Evolutionary conservation across 2,888 invertebrate genomes (phyloP), one percentile per base, ranked within the genome.

Genomic region (Archips crataeganus): DNA sequence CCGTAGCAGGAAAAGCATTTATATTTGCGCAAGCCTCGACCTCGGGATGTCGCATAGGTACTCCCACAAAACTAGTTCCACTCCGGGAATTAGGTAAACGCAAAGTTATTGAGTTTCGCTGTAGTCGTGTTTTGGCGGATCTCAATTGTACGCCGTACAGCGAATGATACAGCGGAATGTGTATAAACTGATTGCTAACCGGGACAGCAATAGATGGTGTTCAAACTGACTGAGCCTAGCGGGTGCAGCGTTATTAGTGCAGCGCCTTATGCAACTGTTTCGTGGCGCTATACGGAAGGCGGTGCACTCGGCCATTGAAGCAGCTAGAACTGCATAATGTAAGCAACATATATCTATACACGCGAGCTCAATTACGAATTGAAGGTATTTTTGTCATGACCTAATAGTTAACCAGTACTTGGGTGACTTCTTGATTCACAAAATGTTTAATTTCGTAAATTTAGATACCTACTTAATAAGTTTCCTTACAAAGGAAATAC

Each of bases 261-360:
- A 81, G 78, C 77, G 74, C 76, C 82, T 92, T 90, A 90, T 85
- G 90, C 85, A 92, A 92, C 81, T 62, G 81, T 90, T 89, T 89
- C 90, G 89, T 91, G 89, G 87, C 86, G 80, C 85, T 86, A 93
- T 87, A 85, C 92, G 93, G 93, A 93, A 93, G 92, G 86, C 87
- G 83, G 80, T 86, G 84, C 90, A 92, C 85, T 93, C 90, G 93
- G 90, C 89, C 91, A 93, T 90, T 91, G 85, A 93, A 92, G 90
- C 92, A 91, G 85, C 84, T 82, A 85, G 59, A 70, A 75, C 72
- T 70, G 49, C 59, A 70, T 71, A 86, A 88, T 85, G 83, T 81
- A 85, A 85, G 83, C 84, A 82, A 77, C 79, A 77, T 78, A 78
- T 79, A 80, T 81, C 82, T 85, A 81, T 85, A 84, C 85, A 75